A percentile compares a stretch with the other conserved stretches of the same genome.
Evolutionary conservation across 2,113 vertebrate species (phyloP).

Genomic region (Tympanuchus pallidicinctus): DNA sequence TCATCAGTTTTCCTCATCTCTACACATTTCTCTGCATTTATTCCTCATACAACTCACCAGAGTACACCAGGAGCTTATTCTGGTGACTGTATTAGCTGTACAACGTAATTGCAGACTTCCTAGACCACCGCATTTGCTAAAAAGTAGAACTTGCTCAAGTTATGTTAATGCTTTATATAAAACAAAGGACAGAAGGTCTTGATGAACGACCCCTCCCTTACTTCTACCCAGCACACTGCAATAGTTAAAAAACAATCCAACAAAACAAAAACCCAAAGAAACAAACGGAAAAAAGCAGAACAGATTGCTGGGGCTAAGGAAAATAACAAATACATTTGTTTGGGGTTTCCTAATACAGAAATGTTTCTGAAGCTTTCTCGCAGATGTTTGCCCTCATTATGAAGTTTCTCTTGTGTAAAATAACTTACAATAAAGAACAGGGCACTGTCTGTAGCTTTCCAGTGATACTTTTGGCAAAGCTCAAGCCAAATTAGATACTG

Average conservation of each 20-base stretch:
- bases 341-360: not conserved
- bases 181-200: not conserved
- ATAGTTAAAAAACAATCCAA: not conserved
- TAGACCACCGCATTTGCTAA: not conserved
- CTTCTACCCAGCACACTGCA: not conserved
- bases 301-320: not conserved
- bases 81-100: not conserved
- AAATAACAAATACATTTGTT: not conserved
- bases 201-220: not conserved
- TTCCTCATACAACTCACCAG: not conserved
- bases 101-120: not conserved
- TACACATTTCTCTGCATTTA: not conserved
- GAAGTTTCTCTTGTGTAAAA: not conserved
- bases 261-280: not conserved
- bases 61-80: not conserved
- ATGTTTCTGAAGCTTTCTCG: not conserved
- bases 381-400: not conserved
- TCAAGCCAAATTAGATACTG: not conserved
- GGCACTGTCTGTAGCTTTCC: not conserved
- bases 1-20: not conserved
- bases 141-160: not conserved
- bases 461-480: not conserved
- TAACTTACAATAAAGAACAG: not conserved
- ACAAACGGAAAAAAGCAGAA: not conserved
- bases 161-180: not conserved